Base-by-base conservation (phyloP, 2,888 invertebrate genomes). In the Hypsopygia costalis region DNA sequence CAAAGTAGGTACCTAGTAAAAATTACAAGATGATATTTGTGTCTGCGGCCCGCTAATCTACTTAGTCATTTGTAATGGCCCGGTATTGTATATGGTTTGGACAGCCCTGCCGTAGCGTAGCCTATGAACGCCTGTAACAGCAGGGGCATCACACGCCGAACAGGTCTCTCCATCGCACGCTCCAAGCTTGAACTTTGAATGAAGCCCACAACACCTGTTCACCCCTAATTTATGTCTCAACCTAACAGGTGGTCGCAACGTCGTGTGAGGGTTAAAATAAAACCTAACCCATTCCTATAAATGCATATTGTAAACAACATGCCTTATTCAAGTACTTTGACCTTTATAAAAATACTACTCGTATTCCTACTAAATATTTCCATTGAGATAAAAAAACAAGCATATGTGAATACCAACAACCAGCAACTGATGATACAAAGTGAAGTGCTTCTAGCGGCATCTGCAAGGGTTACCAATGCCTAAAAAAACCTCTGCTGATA, bases 391-490 rank as follows among this genome's bases (percentile, higher is more conserved):
- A 37, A 29, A 36, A 31, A 36, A n/a, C n/a, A n/a, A 37, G 8
- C 36, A 31, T 30, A 31, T 37, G 30, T 31, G 36, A 37, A 37
- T 37, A 22, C 31, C 36, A 30, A 7, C 11, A 20, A 29, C 10
- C 21, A n/a, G n/a, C n/a, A n/a, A n/a, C n/a, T n/a, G n/a, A n/a
- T 11, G 30, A 30, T 29, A 36, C 21, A 21, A 21, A 37, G 21
- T 37, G 20, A 30, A 36, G 29, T 29, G 35, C 27, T 35, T 31
- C 36, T 11, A 37, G 22, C 36, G 30, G 30, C 36, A 37, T 37
- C 36, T 37, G 36, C 36, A 37, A 37, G 36, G 36, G 36, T 37
- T 37, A 30, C 10, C 30, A 11, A 30, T 37, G 25, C 29, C 30
- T 37, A 37, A 37, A 37, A 37, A 37, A 20, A 11, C 10, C 10